Evolutionary conservation across 1,140 invertebrate genomes (phyloP), one percentile per base, ranked within the genome.

Genomic region (Neuroterus valhalla): DNA sequence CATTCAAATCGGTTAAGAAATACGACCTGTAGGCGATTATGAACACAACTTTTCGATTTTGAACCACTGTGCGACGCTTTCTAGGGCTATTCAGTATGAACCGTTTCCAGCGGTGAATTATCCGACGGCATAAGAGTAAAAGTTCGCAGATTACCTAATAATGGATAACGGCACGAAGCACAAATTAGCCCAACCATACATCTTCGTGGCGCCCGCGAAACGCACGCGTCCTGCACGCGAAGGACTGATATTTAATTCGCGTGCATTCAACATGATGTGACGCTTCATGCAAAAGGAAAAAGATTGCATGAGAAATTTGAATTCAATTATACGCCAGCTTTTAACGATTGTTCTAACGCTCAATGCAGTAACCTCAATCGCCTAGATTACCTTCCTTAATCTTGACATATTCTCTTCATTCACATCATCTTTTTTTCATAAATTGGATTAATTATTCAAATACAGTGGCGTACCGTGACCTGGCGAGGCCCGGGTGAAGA

Each of bases 171-270:
- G 84, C 82, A 81, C 83, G 82, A 80, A 84, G 85, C 84, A 83
- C 84, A 88, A 89, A 89, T 89, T 89, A 87, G 84, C 79, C 75
- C 73, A 77, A 72, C 82, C 83, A 87, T 89, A 86, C 86, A 86
- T 88, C 86, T 86, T 86, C 78, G 81, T 83, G 82, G 77, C 84
- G 81, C 84, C 82, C 75, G 78, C 74, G 70, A 71, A 82, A 85
- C 75, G 80, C 82, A 83, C 83, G 78, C 82, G 85, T 82, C 75
- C 81, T 83, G 81, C 85, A 85, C 84, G 80, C 83, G 82, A 85
- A 85, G 78, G 74, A 80, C 76, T 74, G 85, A 88, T 88, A 88
- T 86, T 88, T 85, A 85, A 88, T 86, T 85, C 79, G 84, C 83
- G 82, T 87, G 85, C 82, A 78, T 79, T 79, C 72, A 75, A 70